Percentiles rank a stretch among this genome's conserved stretches.
Evolutionary conservation across 2,113 vertebrate genomes (phyloP).

Genomic region (Caloenas nicobarica): DNA sequence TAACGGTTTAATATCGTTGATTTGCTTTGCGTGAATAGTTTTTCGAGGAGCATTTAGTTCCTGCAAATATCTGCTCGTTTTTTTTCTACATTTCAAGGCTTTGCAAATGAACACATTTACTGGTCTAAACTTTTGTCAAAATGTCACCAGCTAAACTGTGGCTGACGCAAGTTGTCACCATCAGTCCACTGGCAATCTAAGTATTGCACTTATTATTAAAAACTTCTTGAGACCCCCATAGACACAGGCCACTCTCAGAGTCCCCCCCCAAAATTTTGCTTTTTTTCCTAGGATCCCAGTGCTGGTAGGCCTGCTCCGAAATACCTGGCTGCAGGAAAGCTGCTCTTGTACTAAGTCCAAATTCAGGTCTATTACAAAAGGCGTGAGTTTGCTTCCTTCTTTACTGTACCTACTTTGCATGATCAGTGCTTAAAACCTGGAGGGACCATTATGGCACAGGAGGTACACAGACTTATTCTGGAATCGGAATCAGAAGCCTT

Average conservation of each 20-base stretch:
- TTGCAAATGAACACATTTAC: constrained; percentile 79
- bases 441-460: not conserved
- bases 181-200: not conserved
- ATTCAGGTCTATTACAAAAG: not conserved
- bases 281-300: not conserved
- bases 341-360: not conserved
- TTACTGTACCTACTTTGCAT: not conserved
- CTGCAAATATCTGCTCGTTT: not conserved
- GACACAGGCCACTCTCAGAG: not conserved
- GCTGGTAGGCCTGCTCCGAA: not conserved
- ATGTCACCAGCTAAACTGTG: not conserved
- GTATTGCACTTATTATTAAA: not conserved
- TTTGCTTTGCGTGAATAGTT: not conserved
- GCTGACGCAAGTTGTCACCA: not conserved
- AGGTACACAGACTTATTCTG: not conserved
- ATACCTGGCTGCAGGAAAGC: not conserved
- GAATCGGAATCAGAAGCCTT: not conserved
- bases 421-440: not conserved
- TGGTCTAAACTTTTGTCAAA: constrained; percentile 69
- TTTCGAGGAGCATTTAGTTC: not conserved
- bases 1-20: not conserved
- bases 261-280: not conserved
- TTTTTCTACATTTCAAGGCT: constrained; percentile 46
- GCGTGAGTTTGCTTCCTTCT: not conserved
- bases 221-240: not conserved